Conservation (phyloP, 2,113 vertebrate genomes). For the Bubalus kerabau region DNA sequence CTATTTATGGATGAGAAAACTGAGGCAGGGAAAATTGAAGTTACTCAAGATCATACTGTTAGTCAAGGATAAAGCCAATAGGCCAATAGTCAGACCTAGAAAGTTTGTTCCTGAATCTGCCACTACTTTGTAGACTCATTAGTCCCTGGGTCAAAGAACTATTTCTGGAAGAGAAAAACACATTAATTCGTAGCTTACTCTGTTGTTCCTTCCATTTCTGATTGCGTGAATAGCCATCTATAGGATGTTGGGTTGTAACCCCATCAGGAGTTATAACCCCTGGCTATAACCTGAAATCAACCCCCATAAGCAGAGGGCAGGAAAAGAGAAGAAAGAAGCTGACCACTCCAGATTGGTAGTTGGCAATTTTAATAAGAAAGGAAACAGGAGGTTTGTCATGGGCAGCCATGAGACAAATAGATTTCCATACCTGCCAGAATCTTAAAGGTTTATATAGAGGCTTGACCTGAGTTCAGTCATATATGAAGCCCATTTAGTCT, state of each 20-base stretch:
- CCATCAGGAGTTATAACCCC: neutral
- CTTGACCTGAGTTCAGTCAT: neutral
- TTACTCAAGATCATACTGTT: neutral
- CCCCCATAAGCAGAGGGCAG: neutral
- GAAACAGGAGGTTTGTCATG: neutral
- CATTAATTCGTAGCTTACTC: neutral
- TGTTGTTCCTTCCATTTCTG: neutral
- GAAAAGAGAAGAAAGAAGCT: neutral
- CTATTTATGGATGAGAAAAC: neutral
- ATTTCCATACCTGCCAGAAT: neutral
- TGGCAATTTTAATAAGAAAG: neutral
- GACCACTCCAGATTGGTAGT: neutral
- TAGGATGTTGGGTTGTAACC: neutral
- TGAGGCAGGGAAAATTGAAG: neutral
- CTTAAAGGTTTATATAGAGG: neutral
- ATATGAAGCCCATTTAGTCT: neutral
- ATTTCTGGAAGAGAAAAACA: neutral
- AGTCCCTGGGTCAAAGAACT: neutral
- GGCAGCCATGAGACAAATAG: neutral
- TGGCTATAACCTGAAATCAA: neutral
- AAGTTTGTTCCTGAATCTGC: neutral
- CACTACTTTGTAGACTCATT: neutral
- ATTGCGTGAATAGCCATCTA: neutral
- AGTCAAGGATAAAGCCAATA: neutral
- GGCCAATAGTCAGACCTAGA: neutral